phyloP scores from a whole-genome alignment of 2,888 invertebrate genomes.

The Drosophila acutilabella region DNA sequence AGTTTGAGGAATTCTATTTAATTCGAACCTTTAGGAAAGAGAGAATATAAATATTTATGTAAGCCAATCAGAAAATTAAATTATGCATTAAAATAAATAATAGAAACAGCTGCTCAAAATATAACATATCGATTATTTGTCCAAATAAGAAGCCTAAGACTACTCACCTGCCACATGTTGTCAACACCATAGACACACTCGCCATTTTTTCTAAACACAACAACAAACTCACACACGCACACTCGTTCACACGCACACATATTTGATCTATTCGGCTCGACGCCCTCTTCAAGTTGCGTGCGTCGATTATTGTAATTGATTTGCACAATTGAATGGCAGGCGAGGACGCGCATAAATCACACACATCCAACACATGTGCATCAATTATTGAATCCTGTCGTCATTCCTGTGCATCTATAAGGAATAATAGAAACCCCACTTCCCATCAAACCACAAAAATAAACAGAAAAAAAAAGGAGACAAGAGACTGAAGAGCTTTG shows the following conservation, averaged over 20 bases:
- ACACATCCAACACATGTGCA: conserved; percentile 56
- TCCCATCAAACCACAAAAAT: conserved; percentile 1
- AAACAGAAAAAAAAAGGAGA: background rate
- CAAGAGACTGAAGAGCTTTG: background rate
- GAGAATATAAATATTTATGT: background rate
- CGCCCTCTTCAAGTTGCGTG: conserved; percentile 64
- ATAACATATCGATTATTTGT: conserved; percentile 7
- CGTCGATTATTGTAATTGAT: conserved; percentile 79
- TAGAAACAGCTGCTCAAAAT: conserved; percentile 3
- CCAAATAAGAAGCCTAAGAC: background rate
- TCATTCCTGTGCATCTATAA: conserved; percentile 36
- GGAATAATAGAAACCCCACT: conserved; percentile 25
- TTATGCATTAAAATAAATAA: conserved; percentile 16
- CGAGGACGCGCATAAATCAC: conserved; percentile 75
- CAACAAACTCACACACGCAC: background rate
- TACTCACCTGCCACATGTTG: conserved; percentile 15
- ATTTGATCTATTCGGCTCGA: conserved; percentile 51
- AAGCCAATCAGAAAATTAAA: background rate
- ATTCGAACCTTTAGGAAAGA: too few species aligned
- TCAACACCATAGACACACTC: conserved; percentile 3
- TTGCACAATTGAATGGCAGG: conserved; percentile 76
- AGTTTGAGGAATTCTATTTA: too few species aligned
- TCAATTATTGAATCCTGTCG: conserved; percentile 65
- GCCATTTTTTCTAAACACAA: conserved; percentile 11
- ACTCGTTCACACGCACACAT: background rate